These are phyloP conservation scores for Motacilla alba DNA, from an alignment of 2,113 vertebrate species.

Conservation along the genomic window DNA sequence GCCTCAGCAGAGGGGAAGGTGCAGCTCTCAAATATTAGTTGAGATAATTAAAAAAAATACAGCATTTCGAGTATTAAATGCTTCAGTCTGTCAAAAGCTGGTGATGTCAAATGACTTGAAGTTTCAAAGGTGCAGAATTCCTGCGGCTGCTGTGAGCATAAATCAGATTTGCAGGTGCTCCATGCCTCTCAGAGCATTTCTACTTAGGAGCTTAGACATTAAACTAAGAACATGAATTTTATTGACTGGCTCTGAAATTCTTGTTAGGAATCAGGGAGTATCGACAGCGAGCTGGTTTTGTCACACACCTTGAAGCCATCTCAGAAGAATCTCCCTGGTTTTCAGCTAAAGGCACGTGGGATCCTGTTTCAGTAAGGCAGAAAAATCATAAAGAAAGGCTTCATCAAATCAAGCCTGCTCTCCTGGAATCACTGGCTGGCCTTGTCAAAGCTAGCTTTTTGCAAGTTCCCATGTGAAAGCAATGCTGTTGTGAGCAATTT, in stretches of 20 bases:
- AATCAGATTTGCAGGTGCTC: background rate
- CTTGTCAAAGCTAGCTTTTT: background rate
- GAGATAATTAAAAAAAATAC: background rate
- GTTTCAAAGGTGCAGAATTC: background rate
- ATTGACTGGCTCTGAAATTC: background rate
- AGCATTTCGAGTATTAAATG: background rate
- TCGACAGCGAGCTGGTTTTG: background rate
- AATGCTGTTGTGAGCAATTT: background rate
- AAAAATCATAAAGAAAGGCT: background rate
- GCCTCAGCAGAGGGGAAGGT: background rate
- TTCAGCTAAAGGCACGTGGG: rapidly evolving
- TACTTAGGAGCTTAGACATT: background rate
- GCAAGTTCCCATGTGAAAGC: background rate
- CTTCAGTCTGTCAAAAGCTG: background rate
- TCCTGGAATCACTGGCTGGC: background rate
- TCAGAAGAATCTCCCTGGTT: background rate
- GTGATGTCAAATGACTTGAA: background rate
- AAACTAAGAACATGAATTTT: background rate
- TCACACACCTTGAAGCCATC: background rate
- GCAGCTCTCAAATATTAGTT: background rate
- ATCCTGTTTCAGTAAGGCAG: background rate
- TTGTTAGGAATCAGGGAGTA: background rate
- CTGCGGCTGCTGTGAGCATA: background rate
- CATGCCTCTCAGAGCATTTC: rapidly evolving
- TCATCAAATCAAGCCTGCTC: background rate